phyloP scores from a whole-genome alignment of 2,888 invertebrate species.

The Molanna angustata region DNA sequence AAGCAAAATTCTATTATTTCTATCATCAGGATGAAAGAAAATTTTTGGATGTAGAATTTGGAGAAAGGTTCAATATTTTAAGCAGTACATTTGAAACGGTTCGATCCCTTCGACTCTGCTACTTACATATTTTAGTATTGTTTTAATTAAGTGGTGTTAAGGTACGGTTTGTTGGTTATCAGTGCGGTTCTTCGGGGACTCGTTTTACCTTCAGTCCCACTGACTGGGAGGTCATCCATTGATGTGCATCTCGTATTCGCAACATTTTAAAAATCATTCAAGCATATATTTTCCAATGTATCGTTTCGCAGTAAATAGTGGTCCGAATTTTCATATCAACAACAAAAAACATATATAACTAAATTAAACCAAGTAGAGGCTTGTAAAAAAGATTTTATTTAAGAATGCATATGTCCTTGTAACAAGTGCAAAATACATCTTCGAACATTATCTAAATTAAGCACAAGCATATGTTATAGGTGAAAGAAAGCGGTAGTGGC shows the following conservation, averaged over 20 bases:
- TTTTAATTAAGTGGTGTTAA: slow-evolving; percentile 18
- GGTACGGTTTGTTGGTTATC: slow-evolving; percentile 29
- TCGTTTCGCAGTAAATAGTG: not conserved
- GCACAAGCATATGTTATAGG: too few relatives aligned
- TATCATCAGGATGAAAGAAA: too few relatives aligned
- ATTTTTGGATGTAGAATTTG: too few relatives aligned
- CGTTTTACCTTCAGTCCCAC: slow-evolving; percentile 23
- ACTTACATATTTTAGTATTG: not conserved
- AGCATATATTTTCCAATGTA: not conserved
- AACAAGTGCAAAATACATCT: too few relatives aligned
- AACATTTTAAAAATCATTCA: not conserved
- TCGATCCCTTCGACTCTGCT: not conserved
- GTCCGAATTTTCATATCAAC: not conserved
- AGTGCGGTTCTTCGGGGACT: slow-evolving; percentile 33
- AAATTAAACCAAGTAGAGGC: not conserved
- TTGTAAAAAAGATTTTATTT: too few relatives aligned
- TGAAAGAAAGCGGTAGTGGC: too few relatives aligned
- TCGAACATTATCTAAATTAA: too few relatives aligned
- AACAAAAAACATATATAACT: not conserved
- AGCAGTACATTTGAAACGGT: not conserved
- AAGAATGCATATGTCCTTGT: too few relatives aligned
- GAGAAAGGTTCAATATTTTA: not conserved
- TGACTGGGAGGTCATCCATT: slow-evolving; percentile 28
- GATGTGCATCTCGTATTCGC: not conserved
- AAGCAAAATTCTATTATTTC: too few relatives aligned